Evolutionary conservation across 2,888 invertebrate species (phyloP), one percentile per base, ranked within the genome.

Genomic region (Pecten maximus): DNA sequence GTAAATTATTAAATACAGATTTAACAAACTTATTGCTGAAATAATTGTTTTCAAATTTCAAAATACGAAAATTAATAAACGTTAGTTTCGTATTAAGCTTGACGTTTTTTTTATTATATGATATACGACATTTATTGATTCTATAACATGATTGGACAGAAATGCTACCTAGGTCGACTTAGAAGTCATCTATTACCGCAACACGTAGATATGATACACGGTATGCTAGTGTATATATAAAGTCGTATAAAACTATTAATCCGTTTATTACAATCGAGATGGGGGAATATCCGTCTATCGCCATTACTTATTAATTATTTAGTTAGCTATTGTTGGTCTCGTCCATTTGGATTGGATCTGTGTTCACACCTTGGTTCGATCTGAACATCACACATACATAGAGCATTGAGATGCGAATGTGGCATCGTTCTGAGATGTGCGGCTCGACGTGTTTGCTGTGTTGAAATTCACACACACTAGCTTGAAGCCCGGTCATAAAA

Each of bases 381-480:
- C 35, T 74, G 35, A 74, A 23, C 74, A 23, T 74, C 35, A 74
- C 74, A 74, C 74, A 74, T 23, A 35, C 12, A 35, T 12, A 15
- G 74, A 6, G 35, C 35, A 74, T 8, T 1, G 74, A 28, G 74
- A 74, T 28, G 35, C 8, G 74, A 35, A 23, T 10, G 74, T 35
- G 35, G 74, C 74, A 8, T 35, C 74, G 74, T 74, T 74, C 74
- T 6, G 44, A 74, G 74, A 74, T 28, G 74, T 35, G 23, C 28
- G 35, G 28, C 35, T 35, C 35, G 23, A 74, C 15, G 74, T 74
- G 74, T 74, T 35, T 23, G 2, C 74, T 74, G 74, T 74, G 74
- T 74, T 0, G 74, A 74, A 74, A 74, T 74, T 74, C 74, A 74
- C 74, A 74, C 74, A 74, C 74, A 74, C 74, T 74, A 74, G 74